phyloP scores from a whole-genome alignment of 2,113 vertebrate species.

The Takifugu bimaculatus region DNA sequence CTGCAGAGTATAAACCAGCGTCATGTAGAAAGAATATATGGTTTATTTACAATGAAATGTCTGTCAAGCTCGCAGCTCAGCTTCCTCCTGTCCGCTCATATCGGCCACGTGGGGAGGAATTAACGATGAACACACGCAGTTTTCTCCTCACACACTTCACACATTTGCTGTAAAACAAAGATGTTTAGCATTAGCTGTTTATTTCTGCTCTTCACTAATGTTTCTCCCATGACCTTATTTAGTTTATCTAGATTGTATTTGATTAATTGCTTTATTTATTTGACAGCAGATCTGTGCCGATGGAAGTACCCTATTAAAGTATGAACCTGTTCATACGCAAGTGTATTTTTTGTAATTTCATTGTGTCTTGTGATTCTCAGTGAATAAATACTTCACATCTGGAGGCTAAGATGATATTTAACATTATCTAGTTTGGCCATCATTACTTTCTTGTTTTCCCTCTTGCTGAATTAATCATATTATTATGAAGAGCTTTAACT shows the following conservation, averaged over 20 bases:
- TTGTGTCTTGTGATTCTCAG: not conserved
- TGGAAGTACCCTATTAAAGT: slow-evolving; percentile 74
- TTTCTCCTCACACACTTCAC: slow-evolving; percentile 18
- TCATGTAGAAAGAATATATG: slow-evolving; percentile 53
- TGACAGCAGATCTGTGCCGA: slow-evolving; percentile 82
- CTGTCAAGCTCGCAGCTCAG: slow-evolving; percentile 27
- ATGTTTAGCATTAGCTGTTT: slow-evolving; percentile 43
- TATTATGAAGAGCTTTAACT: too few relatives aligned
- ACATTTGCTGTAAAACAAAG: slow-evolving; percentile 38
- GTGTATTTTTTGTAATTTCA: not conserved
- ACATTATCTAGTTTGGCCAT: too few relatives aligned
- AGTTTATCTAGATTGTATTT: slow-evolving; percentile 78
- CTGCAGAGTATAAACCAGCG: slow-evolving; percentile 47
- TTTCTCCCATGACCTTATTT: slow-evolving; percentile 67
- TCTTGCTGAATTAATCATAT: too few relatives aligned
- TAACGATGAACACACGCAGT: slow-evolving; percentile 2
- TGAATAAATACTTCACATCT: not conserved
- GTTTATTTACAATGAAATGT: slow-evolving; percentile 55
- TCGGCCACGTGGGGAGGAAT: slow-evolving; percentile 15
- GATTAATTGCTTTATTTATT: slow-evolving; percentile 82
- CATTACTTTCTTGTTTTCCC: too few relatives aligned
- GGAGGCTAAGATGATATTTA: too few relatives aligned
- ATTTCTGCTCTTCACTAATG: slow-evolving; percentile 9
- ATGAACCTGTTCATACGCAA: slow-evolving; percentile 60
- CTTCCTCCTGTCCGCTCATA: not conserved